Percentiles rank a stretch among this genome's conserved stretches.
These are phyloP conservation scores for Alviniconcha marisindica DNA, from an alignment of 1,140 invertebrate genomes.

Conservation along the genomic window DNA sequence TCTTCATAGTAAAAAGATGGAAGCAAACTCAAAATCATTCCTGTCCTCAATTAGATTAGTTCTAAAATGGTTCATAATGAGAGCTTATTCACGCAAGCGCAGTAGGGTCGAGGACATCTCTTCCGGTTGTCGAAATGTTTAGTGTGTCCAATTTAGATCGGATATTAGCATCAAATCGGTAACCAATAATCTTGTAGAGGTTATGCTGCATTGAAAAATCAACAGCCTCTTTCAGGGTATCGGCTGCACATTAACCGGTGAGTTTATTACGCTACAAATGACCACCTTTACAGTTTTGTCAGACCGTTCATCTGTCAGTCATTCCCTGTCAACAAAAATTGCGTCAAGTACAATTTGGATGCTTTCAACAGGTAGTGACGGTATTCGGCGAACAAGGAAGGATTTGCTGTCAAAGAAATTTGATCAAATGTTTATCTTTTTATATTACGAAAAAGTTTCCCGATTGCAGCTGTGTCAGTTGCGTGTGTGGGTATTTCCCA, in stretches of 20 bases:
- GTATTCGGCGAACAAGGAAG: not conserved
- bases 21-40: not conserved
- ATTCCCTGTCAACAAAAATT: slow-evolving; percentile 5
- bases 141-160: slow-evolving; percentile 26
- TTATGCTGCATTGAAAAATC: not conserved
- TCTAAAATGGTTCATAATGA: slow-evolving; percentile 25
- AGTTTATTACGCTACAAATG: not conserved
- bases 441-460: not conserved
- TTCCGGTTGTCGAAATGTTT: slow-evolving; percentile 36
- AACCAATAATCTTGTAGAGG: not conserved
- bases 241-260: not conserved
- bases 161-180: not conserved
- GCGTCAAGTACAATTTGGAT: not conserved
- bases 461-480: too few species aligned
- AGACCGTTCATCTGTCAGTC: not conserved
- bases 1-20: too few species aligned
- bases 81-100: slow-evolving; percentile 36
- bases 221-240: not conserved
- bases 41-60: not conserved
- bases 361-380: not conserved
- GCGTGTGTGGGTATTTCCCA: too few species aligned
- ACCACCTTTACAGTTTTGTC: not conserved
- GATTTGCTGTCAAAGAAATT: not conserved
- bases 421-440: not conserved
- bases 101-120: not conserved